phyloP scores from a whole-genome alignment of 2,888 invertebrate genomes.

The Nemurella pictetii region DNA sequence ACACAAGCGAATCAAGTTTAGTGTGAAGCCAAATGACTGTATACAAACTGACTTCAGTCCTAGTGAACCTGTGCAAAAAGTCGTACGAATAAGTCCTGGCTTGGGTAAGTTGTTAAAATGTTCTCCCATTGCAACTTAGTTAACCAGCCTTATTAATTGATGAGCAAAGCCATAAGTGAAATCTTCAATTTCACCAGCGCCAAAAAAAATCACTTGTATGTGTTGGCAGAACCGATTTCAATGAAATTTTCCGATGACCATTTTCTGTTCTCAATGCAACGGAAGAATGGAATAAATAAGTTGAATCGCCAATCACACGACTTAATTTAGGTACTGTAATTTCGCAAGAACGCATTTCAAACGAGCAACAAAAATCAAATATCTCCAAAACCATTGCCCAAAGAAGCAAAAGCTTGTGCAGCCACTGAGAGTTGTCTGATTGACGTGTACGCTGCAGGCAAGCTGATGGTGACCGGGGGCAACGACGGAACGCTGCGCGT shows the following conservation, averaged over 20 bases:
- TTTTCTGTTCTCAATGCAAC: not conserved
- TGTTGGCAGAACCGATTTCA: too few relatives aligned
- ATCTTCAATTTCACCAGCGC: too few relatives aligned
- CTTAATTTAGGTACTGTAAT: too few relatives aligned
- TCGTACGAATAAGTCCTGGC: constrained; percentile 74
- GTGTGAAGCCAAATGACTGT: constrained; percentile 74
- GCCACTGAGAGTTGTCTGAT: not conserved
- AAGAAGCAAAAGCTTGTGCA: too few relatives aligned
- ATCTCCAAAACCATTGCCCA: not conserved
- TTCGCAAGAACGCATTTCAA: too few relatives aligned
- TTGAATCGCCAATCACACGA: too few relatives aligned
- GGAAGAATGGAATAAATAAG: too few relatives aligned
- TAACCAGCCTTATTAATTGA: too few relatives aligned
- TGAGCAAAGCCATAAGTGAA: too few relatives aligned
- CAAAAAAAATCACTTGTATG: too few relatives aligned
- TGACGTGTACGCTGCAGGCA: constrained; percentile 58
- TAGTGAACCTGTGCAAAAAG: constrained; percentile 82
- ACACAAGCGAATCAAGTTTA: constrained; percentile 45
- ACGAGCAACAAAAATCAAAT: too few relatives aligned
- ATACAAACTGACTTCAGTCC: constrained; percentile 81
- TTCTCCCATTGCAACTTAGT: not conserved
- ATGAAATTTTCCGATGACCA: not conserved
- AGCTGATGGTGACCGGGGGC: constrained; percentile 87
- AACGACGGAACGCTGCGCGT: constrained; percentile 84
- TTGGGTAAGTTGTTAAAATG: not conserved